These are phyloP conservation scores for Anableps anableps DNA, from an alignment of 2,797 vertebrate species.

Conservation along the genomic window DNA sequence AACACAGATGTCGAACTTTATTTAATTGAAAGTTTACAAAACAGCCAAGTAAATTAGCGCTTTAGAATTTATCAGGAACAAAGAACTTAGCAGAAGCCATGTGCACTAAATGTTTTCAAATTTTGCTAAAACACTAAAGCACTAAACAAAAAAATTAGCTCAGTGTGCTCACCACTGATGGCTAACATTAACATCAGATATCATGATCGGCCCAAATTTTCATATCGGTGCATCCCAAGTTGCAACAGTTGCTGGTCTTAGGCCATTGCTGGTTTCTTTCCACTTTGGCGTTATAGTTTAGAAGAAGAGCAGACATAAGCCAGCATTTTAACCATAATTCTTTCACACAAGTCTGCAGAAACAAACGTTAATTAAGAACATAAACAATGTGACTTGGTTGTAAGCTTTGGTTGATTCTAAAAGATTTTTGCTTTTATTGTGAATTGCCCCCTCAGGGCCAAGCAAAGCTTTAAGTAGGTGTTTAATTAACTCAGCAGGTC, in stretches of 20 bases:
- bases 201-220: background rate
- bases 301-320: background rate
- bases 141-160: background rate
- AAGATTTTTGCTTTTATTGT: background rate
- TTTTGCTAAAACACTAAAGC: background rate
- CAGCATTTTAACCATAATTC: background rate
- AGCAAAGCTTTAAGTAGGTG: background rate
- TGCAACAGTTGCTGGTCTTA: background rate
- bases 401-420: background rate
- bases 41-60: background rate
- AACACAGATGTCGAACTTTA: background rate
- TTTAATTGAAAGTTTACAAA: background rate
- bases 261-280: background rate
- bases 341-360: background rate
- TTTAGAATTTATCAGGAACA: background rate
- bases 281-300: background rate
- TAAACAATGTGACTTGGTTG: background rate
- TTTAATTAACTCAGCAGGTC: slow-evolving; percentile 3
- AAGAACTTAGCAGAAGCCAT: background rate
- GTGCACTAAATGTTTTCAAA: too few species aligned
- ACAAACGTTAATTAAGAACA: background rate
- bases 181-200: background rate
- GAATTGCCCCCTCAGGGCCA: background rate
- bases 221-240: background rate
- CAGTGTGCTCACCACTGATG: too few species aligned